A percentile compares a stretch with the other conserved stretches of the same genome.
These are phyloP conservation scores for Toxotes lorentzi DNA, from an alignment of 2,797 vertebrate genomes.

Conservation along the genomic window DNA sequence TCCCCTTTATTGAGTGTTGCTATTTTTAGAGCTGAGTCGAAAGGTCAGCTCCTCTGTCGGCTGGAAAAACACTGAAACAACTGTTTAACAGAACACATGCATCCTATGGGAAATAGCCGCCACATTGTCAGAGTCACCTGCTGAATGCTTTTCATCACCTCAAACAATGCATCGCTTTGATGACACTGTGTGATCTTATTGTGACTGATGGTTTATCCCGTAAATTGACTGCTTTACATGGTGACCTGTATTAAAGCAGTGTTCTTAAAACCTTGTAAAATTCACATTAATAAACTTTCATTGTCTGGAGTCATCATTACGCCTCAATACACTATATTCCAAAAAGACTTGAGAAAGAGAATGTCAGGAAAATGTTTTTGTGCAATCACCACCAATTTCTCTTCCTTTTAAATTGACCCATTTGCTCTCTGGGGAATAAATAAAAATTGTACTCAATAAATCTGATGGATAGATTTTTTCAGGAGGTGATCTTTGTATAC, in stretches of 20 bases:
- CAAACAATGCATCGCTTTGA: conserved; percentile 30
- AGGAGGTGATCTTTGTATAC: neutral
- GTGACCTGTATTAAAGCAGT: neutral
- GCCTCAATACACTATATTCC: neutral
- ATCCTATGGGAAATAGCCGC: conserved; percentile 55
- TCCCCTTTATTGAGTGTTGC: conserved; percentile 64
- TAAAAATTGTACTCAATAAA: neutral
- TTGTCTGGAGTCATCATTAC: neutral
- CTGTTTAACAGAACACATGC: conserved; percentile 50
- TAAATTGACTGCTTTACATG: conserved; percentile 1
- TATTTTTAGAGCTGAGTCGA: conserved; percentile 80
- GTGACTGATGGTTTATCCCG: conserved; percentile 31
- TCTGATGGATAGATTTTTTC: neutral
- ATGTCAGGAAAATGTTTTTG: neutral
- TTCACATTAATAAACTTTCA: neutral
- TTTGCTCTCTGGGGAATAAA: neutral
- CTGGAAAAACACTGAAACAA: conserved; percentile 64
- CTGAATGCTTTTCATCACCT: conserved; percentile 45
- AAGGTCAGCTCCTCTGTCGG: conserved; percentile 78
- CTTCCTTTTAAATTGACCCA: neutral
- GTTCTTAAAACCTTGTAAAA: neutral
- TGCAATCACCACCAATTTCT: neutral
- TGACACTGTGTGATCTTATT: conserved; percentile 17
- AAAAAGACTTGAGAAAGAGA: neutral
- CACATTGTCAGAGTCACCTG: conserved; percentile 57